Percentiles rank a stretch among this genome's conserved stretches.
Conservation (phyloP, 2,113 vertebrate species). For the Xerus inauris region DNA sequence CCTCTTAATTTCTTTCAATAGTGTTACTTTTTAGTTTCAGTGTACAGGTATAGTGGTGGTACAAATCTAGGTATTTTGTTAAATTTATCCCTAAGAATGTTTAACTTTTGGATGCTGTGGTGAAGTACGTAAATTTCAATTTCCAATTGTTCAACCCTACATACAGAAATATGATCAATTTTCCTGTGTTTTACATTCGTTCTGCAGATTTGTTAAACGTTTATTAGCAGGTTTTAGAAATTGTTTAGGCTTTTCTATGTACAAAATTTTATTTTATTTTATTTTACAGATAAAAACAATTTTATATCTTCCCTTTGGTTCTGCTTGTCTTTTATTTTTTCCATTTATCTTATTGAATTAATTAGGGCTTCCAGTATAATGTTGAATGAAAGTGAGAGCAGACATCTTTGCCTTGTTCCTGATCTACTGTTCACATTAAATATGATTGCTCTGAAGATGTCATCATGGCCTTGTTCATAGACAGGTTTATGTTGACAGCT, state of each 20-base stretch:
- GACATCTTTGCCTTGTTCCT: neutral
- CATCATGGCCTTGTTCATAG: neutral
- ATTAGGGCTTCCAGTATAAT: neutral
- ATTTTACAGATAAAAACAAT: neutral
- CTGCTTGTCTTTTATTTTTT: neutral
- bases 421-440: neutral
- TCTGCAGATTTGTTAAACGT: neutral
- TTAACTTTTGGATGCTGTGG: neutral
- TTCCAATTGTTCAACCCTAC: neutral
- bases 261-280: neutral
- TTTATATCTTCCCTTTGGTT: neutral
- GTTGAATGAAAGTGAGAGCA: neutral
- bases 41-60: neutral
- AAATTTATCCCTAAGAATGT: neutral
- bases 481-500: neutral
- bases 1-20: neutral
- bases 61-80: neutral
- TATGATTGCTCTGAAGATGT: neutral
- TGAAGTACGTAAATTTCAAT: neutral
- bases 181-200: neutral
- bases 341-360: neutral
- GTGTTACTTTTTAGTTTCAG: neutral
- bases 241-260: neutral
- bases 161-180: neutral
- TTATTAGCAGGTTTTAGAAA: neutral